Percentiles rank a stretch among this genome's conserved stretches.
phyloP scores from a whole-genome alignment of 2,888 invertebrate genomes.

The Xylota segnis region DNA sequence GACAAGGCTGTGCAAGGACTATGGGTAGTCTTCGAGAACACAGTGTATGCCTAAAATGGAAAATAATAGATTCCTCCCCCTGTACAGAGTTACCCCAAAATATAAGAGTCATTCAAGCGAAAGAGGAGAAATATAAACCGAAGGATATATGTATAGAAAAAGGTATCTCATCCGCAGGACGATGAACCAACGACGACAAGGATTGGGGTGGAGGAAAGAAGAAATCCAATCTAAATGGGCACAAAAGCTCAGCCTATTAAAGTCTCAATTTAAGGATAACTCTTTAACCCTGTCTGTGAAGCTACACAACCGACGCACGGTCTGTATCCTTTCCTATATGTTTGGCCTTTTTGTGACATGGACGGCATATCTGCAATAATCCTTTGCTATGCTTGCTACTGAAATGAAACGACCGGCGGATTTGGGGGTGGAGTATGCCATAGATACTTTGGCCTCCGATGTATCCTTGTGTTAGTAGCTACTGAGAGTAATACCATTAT shows the following conservation, averaged over 20 bases:
- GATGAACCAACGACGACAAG: slow-evolving; percentile 35
- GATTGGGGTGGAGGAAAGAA: not conserved
- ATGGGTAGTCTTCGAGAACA: slow-evolving; percentile 8
- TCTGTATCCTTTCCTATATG: slow-evolving; percentile 5
- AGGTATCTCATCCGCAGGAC: slow-evolving; percentile 31
- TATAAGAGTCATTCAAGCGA: slow-evolving; percentile 28
- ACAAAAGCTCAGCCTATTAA: slow-evolving; percentile 47
- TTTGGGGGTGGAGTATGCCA: slow-evolving; percentile 6
- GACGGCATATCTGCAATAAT: slow-evolving; percentile 60
- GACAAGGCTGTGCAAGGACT: slow-evolving; percentile 7
- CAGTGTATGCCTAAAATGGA: slow-evolving; percentile 34
- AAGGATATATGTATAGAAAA: slow-evolving; percentile 17
- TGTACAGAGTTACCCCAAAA: slow-evolving; percentile 8
- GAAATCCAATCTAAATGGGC: slow-evolving; percentile 56
- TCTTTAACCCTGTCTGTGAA: slow-evolving; percentile 30
- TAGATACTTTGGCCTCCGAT: slow-evolving; percentile 3
- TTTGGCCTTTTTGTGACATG: slow-evolving; percentile 47
- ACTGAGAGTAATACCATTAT: slow-evolving; percentile 58
- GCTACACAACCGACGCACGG: not conserved
- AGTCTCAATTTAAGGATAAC: slow-evolving; percentile 64
- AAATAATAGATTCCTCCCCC: slow-evolving; percentile 60
- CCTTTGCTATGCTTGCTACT: slow-evolving; percentile 44
- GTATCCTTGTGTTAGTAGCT: slow-evolving; percentile 26
- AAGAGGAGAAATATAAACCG: slow-evolving; percentile 10
- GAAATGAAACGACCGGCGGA: slow-evolving; percentile 15